Conservation (phyloP, 2,888 invertebrate genomes). For the Crepidodera aurea region DNA sequence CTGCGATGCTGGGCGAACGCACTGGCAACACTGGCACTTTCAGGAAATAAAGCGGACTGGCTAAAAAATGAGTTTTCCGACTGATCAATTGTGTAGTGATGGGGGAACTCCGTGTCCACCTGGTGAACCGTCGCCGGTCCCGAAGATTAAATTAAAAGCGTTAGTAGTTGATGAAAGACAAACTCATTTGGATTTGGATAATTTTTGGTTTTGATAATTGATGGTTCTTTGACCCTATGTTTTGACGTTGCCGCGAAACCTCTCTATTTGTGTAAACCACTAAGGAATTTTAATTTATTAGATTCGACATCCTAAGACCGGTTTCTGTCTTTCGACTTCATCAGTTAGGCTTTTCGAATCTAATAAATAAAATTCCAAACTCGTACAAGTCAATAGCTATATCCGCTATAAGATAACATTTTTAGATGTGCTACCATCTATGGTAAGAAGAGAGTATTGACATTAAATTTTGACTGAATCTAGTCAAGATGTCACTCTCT, state of each 20-base stretch:
- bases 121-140: slow-evolving; percentile 25
- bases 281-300: too few species aligned
- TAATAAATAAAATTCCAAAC: too few species aligned
- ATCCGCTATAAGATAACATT: too few species aligned
- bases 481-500: too few species aligned
- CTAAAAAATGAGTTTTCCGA: slow-evolving; percentile 51
- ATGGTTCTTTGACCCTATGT: background rate
- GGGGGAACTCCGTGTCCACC: slow-evolving; percentile 28
- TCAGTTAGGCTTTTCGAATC: too few species aligned
- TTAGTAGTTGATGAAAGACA: slow-evolving; percentile 6
- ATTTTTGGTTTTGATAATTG: background rate
- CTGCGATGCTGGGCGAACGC: slow-evolving; percentile 36
- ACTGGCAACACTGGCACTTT: slow-evolving; percentile 42
- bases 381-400: too few species aligned
- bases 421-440: too few species aligned
- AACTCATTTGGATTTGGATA: slow-evolving; percentile 5
- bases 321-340: too few species aligned
- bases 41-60: slow-evolving; percentile 46
- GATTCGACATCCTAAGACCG: too few species aligned
- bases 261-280: too few species aligned
- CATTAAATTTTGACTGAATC: too few species aligned
- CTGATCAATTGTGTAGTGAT: slow-evolving; percentile 50
- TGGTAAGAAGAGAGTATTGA: too few species aligned
- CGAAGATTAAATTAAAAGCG: slow-evolving; percentile 27
- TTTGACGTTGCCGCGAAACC: background rate